These are phyloP conservation scores for Lucilia sericata DNA, from an alignment of 1,140 invertebrate species.

Conservation along the genomic window DNA sequence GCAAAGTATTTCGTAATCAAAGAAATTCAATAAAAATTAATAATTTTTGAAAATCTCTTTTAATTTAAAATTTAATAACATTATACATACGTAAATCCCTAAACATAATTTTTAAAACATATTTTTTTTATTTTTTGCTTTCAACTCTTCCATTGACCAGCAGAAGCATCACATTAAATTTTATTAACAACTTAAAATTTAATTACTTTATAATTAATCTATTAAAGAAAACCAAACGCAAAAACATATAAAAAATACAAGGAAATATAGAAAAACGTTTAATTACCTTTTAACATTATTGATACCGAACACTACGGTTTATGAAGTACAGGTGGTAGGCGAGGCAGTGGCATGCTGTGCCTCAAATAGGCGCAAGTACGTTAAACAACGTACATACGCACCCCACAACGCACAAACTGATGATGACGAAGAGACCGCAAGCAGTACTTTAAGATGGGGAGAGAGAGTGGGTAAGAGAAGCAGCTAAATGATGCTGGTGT, in stretches of 20 bases:
- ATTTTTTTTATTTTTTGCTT: too few relatives aligned
- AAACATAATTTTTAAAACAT: too few relatives aligned
- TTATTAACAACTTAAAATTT: conserved; percentile 4
- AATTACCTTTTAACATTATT: conserved; percentile 27
- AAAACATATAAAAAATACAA: neutral
- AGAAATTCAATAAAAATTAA: too few relatives aligned
- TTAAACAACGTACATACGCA: neutral
- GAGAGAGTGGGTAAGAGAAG: too few relatives aligned
- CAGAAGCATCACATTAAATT: neutral
- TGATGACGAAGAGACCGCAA: neutral
- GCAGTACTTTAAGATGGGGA: too few relatives aligned
- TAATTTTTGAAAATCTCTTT: too few relatives aligned
- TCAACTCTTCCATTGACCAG: too few relatives aligned
- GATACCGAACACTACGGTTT: neutral
- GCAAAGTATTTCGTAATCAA: too few relatives aligned
- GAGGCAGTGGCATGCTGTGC: neutral
- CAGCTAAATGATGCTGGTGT: too few relatives aligned
- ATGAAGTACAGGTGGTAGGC: neutral
- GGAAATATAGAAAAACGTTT: neutral
- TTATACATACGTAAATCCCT: too few relatives aligned
- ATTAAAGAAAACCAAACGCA: neutral
- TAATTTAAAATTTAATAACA: too few relatives aligned
- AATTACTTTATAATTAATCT: conserved; percentile 13
- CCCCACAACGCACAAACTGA: neutral
- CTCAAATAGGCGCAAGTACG: neutral